Evolutionary conservation across 1,140 invertebrate species (phyloP).

Genomic region (Cryptotermes secundus): DNA sequence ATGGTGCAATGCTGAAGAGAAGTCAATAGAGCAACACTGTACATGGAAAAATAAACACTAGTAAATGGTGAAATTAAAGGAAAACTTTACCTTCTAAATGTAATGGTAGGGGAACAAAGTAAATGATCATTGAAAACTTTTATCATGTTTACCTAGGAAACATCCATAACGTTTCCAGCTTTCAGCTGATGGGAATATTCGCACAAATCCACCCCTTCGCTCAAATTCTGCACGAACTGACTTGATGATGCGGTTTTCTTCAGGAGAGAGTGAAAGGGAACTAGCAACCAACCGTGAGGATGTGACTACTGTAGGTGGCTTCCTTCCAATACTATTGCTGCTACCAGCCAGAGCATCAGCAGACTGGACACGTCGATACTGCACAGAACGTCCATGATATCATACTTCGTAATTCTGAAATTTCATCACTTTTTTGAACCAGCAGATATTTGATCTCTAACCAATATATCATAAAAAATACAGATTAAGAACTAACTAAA

Average conservation of each 20-base stretch:
- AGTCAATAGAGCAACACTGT: too few relatives aligned
- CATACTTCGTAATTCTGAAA: too few relatives aligned
- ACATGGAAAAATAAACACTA: too few relatives aligned
- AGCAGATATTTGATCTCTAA: too few relatives aligned
- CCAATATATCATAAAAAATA: too few relatives aligned
- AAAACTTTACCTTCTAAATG: not conserved
- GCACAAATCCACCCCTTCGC: constrained; percentile 82
- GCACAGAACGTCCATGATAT: too few relatives aligned
- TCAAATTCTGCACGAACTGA: constrained; percentile 79
- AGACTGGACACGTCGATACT: constrained; percentile 30
- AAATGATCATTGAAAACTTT: not conserved
- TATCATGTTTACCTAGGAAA: constrained; percentile 60
- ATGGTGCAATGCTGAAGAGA: too few relatives aligned
- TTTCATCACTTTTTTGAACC: too few relatives aligned
- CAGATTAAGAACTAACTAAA: too few relatives aligned
- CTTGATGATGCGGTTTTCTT: constrained; percentile 77
- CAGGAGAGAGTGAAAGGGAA: constrained; percentile 61
- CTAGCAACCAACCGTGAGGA: constrained; percentile 21
- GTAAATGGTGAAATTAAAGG: not conserved
- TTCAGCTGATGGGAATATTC: constrained; percentile 88
- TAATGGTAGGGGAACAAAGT: too few relatives aligned
- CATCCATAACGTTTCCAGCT: constrained; percentile 79
- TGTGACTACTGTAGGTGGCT: not conserved
- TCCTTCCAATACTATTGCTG: constrained; percentile 15
- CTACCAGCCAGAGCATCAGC: constrained; percentile 10